Evolutionary conservation across 2,113 vertebrate genomes (phyloP).

Genomic region (Prionailurus viverrinus): DNA sequence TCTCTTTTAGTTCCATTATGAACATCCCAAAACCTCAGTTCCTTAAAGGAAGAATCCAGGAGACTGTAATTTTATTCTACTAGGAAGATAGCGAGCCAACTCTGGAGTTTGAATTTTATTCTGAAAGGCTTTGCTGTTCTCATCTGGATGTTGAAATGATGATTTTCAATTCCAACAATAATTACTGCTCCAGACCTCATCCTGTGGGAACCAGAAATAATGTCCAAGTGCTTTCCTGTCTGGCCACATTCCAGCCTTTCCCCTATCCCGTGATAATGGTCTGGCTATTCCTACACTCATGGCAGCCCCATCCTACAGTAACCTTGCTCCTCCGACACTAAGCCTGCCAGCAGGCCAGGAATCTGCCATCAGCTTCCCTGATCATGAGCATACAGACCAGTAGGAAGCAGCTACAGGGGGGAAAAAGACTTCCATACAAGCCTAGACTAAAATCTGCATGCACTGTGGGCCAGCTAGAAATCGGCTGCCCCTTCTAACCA

Average conservation of each 20-base stretch:
- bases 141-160: slow-evolving; percentile 31
- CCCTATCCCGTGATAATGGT: background rate
- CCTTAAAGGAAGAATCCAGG: background rate
- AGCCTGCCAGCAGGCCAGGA: background rate
- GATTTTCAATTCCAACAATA: slow-evolving; percentile 53
- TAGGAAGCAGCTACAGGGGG: background rate
- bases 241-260: slow-evolving; percentile 42
- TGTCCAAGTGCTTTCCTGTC: background rate
- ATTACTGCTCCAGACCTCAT: slow-evolving; percentile 31
- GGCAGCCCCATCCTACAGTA: background rate
- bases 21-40: slow-evolving; percentile 34
- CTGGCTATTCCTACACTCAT: background rate
- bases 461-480: background rate
- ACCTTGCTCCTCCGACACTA: background rate
- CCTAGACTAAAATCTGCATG: background rate
- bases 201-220: slow-evolving; percentile 64
- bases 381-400: background rate
- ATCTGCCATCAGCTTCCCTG: background rate
- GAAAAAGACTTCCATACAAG: background rate
- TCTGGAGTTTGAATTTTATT: background rate
- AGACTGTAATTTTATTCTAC: background rate
- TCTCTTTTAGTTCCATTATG: slow-evolving; percentile 40
- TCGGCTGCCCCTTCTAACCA: background rate
- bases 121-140: slow-evolving; percentile 37
- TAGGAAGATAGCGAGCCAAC: background rate